These are phyloP conservation scores for Bombus ignitus DNA, from an alignment of 1,140 invertebrate genomes.

Conservation along the genomic window DNA sequence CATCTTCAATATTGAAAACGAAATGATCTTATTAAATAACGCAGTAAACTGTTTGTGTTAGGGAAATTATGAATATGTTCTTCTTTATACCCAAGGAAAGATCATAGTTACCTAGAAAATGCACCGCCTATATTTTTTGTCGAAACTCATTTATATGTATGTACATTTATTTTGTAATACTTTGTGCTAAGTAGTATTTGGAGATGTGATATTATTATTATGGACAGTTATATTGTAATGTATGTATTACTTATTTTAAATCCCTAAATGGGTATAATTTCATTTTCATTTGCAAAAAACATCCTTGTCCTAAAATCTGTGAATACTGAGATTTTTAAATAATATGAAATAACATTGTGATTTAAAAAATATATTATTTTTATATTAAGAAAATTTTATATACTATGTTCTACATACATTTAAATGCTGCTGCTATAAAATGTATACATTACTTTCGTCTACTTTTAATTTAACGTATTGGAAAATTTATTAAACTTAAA, in stretches of 20 bases:
- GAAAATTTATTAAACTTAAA: background rate
- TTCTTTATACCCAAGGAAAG: conserved; percentile 40
- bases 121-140: conserved; percentile 77
- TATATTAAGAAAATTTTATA: background rate
- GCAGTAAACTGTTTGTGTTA: conserved; percentile 18
- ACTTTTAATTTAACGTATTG: conserved; percentile 10
- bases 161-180: conserved; percentile 75
- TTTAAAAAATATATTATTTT: background rate
- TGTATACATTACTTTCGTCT: background rate
- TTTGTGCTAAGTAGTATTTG: conserved; percentile 72
- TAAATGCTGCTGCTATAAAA: background rate
- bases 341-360: conserved; percentile 25
- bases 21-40: background rate
- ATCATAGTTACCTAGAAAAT: conserved; percentile 70
- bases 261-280: conserved; percentile 35
- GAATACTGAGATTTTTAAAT: conserved; percentile 43
- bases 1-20: conserved; percentile 39
- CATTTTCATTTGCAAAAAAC: conserved; percentile 48
- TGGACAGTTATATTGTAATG: conserved; percentile 49
- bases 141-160: conserved; percentile 73
- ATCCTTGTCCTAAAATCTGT: conserved; percentile 18
- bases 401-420: background rate
- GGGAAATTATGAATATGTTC: conserved; percentile 27
- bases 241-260: conserved; percentile 50
- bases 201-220: conserved; percentile 75